A percentile compares a stretch with the other conserved stretches of the same genome.
Conservation (phyloP, 2,113 vertebrate species). For the Saguinus imperator region DNA sequence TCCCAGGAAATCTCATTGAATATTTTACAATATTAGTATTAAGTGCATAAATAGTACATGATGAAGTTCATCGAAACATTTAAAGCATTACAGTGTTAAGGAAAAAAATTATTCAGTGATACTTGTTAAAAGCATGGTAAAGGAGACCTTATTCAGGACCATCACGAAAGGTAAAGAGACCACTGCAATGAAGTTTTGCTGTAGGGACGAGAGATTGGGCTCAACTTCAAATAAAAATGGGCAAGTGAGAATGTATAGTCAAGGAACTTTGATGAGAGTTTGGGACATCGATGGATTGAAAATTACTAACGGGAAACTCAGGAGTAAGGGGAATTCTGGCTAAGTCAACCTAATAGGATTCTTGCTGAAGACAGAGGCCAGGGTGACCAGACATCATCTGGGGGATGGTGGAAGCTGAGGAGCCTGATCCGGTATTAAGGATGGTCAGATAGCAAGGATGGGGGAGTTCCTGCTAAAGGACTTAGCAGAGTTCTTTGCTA, state of each 20-base stretch:
- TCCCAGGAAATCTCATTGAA: neutral
- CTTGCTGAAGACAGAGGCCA: neutral
- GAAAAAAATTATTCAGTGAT: neutral
- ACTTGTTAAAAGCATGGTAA: neutral
- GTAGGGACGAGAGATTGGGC: neutral
- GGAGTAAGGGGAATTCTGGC: neutral
- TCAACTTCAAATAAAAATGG: neutral
- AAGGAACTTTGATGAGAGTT: neutral
- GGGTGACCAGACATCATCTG: neutral
- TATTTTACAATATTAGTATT: slow-evolving; percentile 16
- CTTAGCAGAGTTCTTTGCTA: neutral
- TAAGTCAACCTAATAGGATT: neutral
- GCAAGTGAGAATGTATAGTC: neutral
- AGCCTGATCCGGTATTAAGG: neutral
- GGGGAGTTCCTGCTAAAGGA: neutral
- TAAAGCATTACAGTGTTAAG: neutral
- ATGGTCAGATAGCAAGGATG: neutral
- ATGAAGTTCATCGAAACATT: neutral
- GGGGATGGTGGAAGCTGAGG: neutral
- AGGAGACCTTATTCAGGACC: neutral
- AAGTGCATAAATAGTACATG: neutral
- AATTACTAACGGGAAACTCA: neutral
- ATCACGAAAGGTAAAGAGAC: neutral
- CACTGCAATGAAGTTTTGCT: neutral
- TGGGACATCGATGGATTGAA: neutral